A percentile compares a stretch with the other conserved stretches of the same genome.
Evolutionary conservation across 2,113 vertebrate species (phyloP).

Genomic region (Canis aureus): DNA sequence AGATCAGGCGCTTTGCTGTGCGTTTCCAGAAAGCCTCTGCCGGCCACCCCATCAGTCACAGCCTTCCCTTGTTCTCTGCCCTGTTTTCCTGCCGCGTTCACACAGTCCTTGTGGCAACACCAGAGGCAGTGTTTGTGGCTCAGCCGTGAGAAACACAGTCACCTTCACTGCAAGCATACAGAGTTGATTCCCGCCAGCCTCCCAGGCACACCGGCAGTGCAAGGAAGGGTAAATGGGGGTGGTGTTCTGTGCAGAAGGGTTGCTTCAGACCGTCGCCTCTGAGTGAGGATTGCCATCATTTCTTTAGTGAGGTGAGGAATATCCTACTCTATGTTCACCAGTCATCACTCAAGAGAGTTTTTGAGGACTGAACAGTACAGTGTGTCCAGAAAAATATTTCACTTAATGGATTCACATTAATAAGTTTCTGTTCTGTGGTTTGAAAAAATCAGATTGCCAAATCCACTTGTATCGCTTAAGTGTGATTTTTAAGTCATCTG

Average conservation of each 20-base stretch:
- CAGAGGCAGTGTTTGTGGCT: not conserved
- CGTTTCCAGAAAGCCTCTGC: not conserved
- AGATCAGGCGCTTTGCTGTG: fast-evolving
- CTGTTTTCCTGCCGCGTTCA: too few species aligned
- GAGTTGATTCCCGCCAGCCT: not conserved
- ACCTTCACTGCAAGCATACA: not conserved
- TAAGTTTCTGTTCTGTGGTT: not conserved
- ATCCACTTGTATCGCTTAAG: not conserved
- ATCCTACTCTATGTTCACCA: not conserved
- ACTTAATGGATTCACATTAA: not conserved
- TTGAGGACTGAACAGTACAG: not conserved
- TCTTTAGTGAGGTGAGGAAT: not conserved
- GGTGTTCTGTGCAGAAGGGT: not conserved
- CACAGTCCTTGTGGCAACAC: not conserved
- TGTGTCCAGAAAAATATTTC: not conserved
- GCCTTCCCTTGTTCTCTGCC: not conserved
- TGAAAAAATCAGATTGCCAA: not conserved
- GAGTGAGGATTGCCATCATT: not conserved
- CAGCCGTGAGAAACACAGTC: not conserved
- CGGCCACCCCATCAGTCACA: fast-evolving
- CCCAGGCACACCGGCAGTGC: not conserved
- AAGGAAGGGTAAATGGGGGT: fast-evolving
- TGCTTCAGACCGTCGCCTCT: not conserved
- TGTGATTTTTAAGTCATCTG: not conserved
- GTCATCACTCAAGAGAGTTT: not conserved